Percentiles rank a stretch among this genome's conserved stretches.
phyloP scores from a whole-genome alignment of 2,113 vertebrate genomes.

The Rhynchopsitta pachyrhyncha region DNA sequence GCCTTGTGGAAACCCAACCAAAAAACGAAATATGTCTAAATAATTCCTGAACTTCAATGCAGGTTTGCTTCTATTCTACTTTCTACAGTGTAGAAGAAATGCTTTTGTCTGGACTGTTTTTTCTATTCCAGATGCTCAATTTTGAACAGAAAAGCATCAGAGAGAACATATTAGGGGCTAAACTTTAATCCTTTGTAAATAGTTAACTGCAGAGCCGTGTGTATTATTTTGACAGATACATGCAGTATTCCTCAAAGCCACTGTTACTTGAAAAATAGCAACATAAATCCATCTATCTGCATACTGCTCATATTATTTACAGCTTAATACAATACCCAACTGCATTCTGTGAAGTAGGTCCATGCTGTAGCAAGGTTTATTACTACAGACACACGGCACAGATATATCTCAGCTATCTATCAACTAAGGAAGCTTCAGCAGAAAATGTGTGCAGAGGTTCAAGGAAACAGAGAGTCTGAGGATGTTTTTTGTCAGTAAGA shows the following conservation, averaged over 20 bases:
- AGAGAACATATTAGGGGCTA: conserved; percentile 45
- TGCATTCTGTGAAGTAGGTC: not conserved
- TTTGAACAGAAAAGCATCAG: conserved; percentile 19
- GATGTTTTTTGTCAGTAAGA: not conserved
- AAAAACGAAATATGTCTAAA: not conserved
- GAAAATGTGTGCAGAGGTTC: not conserved
- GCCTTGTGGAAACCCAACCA: not conserved
- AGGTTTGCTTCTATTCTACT: not conserved
- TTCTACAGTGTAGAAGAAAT: not conserved
- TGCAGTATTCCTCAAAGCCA: conserved; percentile 4
- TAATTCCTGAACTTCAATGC: not conserved
- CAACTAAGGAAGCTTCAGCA: not conserved
- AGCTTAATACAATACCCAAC: conserved; percentile 23
- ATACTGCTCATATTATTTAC: conserved; percentile 17
- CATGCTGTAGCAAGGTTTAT: not conserved
- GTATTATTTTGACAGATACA: conserved; percentile 41
- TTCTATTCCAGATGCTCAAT: not conserved
- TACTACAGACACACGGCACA: not conserved
- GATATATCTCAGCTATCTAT: not conserved
- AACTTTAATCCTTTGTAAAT: conserved; percentile 54
- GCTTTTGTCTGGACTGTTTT: not conserved
- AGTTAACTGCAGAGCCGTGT: conserved; percentile 26
- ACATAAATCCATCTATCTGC: conserved; percentile 32
- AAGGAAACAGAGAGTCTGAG: not conserved
- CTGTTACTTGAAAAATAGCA: conserved; percentile 13